Conservation (phyloP, 2,888 invertebrate species). For the Drosophila demipolita region DNA sequence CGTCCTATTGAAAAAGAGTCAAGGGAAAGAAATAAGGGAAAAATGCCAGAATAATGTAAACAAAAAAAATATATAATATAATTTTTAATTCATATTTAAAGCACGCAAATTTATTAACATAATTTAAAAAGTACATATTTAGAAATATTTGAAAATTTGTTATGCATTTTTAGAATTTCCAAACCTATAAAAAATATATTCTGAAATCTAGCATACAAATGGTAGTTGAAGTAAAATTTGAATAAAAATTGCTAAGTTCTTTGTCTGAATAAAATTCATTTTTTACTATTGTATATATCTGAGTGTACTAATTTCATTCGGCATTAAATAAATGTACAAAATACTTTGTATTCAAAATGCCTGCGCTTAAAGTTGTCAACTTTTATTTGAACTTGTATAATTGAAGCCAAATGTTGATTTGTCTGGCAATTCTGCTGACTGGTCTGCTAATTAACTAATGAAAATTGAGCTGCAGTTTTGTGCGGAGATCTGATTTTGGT, state of each 20-base stretch:
- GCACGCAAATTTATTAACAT: not conserved
- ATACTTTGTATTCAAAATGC: not conserved
- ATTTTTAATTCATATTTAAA: not conserved
- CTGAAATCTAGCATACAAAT: not conserved
- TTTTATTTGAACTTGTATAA: not conserved
- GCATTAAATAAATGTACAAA: not conserved
- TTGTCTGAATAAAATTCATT: not conserved
- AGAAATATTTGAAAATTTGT: not conserved
- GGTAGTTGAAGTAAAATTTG: not conserved
- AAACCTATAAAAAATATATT: not conserved
- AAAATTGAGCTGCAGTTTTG: constrained; percentile 46
- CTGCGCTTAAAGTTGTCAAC: not conserved
- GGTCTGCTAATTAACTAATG: constrained; percentile 73
- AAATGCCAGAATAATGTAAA: not conserved
- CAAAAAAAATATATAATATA: not conserved
- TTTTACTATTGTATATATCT: not conserved
- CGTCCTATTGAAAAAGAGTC: constrained; percentile 8
- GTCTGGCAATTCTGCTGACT: constrained; percentile 28
- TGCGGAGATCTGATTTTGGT: constrained; percentile 25
- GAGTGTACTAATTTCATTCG: not conserved
- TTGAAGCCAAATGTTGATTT: constrained; percentile 7
- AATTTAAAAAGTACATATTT: not conserved
- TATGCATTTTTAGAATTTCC: not conserved
- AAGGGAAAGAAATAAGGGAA: not conserved
- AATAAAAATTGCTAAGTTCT: not conserved